Conservation (phyloP, 2,797 vertebrate species). For the Chanos chanos region DNA sequence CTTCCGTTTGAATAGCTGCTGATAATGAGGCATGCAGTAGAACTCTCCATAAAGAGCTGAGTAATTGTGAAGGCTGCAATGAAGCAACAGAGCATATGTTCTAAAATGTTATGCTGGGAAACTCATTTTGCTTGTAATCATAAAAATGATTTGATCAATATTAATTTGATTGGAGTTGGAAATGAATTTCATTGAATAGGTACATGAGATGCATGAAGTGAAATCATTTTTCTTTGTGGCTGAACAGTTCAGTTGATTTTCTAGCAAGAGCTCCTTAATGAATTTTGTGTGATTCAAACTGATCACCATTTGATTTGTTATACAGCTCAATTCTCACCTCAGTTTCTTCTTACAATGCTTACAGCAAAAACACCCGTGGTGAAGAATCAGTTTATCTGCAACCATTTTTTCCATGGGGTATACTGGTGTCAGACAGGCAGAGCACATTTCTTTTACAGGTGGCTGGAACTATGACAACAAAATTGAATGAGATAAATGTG, state of each 20-base stretch:
- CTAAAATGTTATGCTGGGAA: not conserved
- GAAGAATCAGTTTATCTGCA: constrained; percentile 70
- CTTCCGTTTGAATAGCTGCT: constrained; percentile 72
- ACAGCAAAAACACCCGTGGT: constrained; percentile 81
- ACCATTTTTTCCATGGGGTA: constrained; percentile 75
- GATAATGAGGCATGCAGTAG: constrained; percentile 79
- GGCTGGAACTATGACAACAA: constrained; percentile 64
- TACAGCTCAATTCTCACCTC: constrained; percentile 70
- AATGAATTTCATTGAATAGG: too few species aligned
- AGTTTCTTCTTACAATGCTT: constrained; percentile 77
- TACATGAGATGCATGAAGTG: too few species aligned
- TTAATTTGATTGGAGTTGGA: not conserved
- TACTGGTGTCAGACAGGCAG: constrained; percentile 73
- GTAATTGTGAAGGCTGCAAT: constrained; percentile 80
- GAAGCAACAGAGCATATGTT: constrained; percentile 36
- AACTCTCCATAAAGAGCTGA: constrained; percentile 74
- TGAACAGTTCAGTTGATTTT: too few species aligned
- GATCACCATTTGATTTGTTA: not conserved
- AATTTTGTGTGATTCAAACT: not conserved
- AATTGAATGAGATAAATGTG: constrained; percentile 23
- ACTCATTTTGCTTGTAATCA: not conserved
- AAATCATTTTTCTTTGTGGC: too few species aligned
- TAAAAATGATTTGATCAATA: not conserved
- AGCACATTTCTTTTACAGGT: constrained; percentile 70
- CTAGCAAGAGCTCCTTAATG: too few species aligned